Evolutionary conservation across 2,888 invertebrate genomes (phyloP).

Genomic region (Apotomis betuletana): DNA sequence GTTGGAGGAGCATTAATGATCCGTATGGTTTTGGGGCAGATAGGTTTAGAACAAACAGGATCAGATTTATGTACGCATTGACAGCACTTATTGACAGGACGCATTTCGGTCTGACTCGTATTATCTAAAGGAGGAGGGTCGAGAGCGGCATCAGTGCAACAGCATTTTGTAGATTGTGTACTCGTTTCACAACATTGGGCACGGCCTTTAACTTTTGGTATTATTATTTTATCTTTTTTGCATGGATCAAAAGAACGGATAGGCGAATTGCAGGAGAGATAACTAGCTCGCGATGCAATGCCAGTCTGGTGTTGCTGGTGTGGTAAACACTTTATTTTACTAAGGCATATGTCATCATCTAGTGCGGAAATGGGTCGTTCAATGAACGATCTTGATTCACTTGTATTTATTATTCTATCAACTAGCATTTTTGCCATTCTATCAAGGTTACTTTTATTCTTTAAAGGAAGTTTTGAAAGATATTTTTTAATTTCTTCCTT

Average conservation of each 20-base stretch:
- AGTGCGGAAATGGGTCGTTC: constrained; percentile 5
- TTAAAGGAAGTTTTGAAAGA: constrained; percentile 54
- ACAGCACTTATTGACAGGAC: constrained; percentile 22
- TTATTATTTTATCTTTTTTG: constrained; percentile 54
- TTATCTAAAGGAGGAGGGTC: constrained; percentile 49
- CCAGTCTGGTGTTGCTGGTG: neutral
- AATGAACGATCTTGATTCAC: constrained; percentile 50
- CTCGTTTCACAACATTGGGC: constrained; percentile 27
- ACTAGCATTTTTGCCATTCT: constrained; percentile 49
- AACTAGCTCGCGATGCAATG: neutral
- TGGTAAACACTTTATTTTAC: neutral
- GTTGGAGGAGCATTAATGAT: neutral
- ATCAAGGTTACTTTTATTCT: constrained; percentile 44
- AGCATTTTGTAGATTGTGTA: constrained; percentile 16
- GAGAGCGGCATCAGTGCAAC: constrained; percentile 47
- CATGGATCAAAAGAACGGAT: constrained; percentile 53
- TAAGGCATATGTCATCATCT: neutral
- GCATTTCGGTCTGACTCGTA: constrained; percentile 53
- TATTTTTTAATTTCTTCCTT: constrained; percentile 55
- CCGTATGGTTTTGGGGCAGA: neutral
- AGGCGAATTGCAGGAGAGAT: neutral
- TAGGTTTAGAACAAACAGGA: neutral
- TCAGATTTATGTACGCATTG: neutral
- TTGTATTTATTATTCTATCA: constrained; percentile 50
- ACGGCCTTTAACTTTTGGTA: constrained; percentile 56